phyloP scores from a whole-genome alignment of 2,113 vertebrate species.

The Ardeotis arabs region DNA sequence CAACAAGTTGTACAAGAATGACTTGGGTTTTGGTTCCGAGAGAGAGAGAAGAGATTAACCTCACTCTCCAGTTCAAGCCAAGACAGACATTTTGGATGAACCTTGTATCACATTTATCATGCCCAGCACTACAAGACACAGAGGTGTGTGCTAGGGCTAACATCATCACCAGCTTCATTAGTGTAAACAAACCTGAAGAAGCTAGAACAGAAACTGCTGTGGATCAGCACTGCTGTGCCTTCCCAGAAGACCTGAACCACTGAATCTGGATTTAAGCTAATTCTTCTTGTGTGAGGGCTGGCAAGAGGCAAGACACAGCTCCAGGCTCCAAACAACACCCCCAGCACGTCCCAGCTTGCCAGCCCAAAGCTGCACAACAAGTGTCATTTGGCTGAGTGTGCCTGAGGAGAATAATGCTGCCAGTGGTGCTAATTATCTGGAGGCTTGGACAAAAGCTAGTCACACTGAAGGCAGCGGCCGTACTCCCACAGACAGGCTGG shows the following conservation, averaged over 20 bases:
- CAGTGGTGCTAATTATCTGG: neutral
- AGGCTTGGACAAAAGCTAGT: neutral
- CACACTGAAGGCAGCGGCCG: neutral
- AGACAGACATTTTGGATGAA: neutral
- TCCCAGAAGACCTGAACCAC: neutral
- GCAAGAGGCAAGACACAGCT: neutral
- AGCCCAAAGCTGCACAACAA: neutral
- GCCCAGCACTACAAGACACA: neutral
- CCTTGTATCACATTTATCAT: neutral
- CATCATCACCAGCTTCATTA: neutral
- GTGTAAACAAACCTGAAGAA: neutral
- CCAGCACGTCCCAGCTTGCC: neutral
- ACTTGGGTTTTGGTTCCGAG: neutral
- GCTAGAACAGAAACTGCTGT: neutral
- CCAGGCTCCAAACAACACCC: rapidly evolving
- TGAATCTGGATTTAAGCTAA: neutral
- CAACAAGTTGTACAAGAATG: neutral
- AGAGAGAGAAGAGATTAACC: neutral
- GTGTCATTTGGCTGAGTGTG: neutral
- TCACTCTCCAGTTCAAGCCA: neutral
- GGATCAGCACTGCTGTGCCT: neutral
- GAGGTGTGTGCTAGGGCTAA: too few relatives aligned
- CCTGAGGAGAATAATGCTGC: neutral
- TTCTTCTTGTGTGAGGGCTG: neutral
- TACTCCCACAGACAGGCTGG: neutral